These are phyloP conservation scores for Beaufortia kweichowensis DNA, from an alignment of 2,113 vertebrate species.

Conservation along the genomic window DNA sequence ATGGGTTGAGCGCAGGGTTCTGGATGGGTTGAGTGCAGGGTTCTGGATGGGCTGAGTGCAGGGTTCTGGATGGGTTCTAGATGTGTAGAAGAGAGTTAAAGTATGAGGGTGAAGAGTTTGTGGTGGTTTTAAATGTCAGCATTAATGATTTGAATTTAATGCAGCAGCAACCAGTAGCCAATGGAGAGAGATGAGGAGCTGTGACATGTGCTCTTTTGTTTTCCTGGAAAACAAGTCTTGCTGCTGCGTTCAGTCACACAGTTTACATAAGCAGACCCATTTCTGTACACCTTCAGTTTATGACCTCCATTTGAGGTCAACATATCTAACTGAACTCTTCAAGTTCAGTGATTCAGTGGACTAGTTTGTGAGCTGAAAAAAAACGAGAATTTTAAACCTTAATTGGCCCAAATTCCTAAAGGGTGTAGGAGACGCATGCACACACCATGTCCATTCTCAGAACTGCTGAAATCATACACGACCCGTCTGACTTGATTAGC, in stretches of 20 bases:
- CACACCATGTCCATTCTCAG: constrained; percentile 56
- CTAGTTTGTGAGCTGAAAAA: constrained; percentile 61
- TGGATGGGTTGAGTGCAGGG: too few species aligned
- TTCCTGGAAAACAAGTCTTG: too few species aligned
- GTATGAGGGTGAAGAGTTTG: too few species aligned
- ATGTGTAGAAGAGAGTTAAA: too few species aligned
- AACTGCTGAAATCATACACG: constrained; percentile 77
- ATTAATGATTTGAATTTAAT: too few species aligned
- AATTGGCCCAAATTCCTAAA: constrained; percentile 36
- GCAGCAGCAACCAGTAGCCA: too few species aligned
- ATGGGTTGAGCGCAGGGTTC: too few species aligned
- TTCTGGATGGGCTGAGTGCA: too few species aligned
- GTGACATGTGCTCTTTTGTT: too few species aligned
- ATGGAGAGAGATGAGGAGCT: too few species aligned
- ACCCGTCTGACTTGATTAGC: constrained; percentile 87
- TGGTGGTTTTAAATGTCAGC: too few species aligned
- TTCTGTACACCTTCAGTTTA: neutral
- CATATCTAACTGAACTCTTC: constrained; percentile 70
- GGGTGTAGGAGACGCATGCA: constrained; percentile 19
- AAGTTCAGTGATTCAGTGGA: constrained; percentile 73
- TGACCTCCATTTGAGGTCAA: constrained; percentile 55
- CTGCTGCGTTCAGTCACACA: neutral
- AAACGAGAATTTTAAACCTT: constrained; percentile 10
- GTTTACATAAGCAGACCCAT: neutral
- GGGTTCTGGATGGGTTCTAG: too few species aligned